These are phyloP conservation scores for Tigriopus californicus DNA, from an alignment of 2,888 invertebrate species.

Conservation along the genomic window DNA sequence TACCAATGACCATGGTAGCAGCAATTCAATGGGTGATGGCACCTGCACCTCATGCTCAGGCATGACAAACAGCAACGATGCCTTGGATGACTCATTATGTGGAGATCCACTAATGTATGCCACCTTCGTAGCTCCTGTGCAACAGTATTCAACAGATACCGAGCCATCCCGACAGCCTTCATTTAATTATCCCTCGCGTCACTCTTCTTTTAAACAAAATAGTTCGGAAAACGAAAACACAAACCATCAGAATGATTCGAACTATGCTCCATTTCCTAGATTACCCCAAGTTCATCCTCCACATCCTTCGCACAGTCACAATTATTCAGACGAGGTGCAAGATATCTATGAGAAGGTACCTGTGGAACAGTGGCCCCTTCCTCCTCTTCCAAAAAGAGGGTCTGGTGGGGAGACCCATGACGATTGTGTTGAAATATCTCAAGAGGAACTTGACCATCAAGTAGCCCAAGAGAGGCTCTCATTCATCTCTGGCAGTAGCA, in stretches of 20 bases:
- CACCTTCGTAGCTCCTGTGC: conserved; percentile 11
- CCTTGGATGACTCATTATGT: background rate
- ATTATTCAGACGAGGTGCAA: background rate
- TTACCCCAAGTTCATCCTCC: background rate
- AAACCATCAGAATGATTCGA: background rate
- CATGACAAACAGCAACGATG: background rate
- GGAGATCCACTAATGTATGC: conserved; percentile 10
- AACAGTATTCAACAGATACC: conserved; percentile 9
- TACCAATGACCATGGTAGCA: background rate
- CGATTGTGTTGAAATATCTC: conserved; percentile 6
- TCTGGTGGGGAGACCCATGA: background rate
- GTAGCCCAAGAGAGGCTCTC: conserved; percentile 1
- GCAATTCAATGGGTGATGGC: background rate
- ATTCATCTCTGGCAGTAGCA: conserved; percentile 3
- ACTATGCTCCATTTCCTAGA: background rate
- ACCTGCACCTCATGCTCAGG: background rate
- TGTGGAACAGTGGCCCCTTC: conserved; percentile 6
- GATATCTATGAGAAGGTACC: conserved; percentile 1
- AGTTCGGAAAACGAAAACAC: conserved; percentile 3
- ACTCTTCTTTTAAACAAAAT: background rate
- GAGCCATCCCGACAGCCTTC: conserved; percentile 4
- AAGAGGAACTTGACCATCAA: conserved; percentile 7
- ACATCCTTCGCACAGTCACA: background rate
- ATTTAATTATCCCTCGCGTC: background rate
- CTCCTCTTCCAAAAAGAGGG: background rate